These are phyloP conservation scores for Ahaetulla prasina DNA, from an alignment of 2,113 vertebrate genomes.

Conservation along the genomic window DNA sequence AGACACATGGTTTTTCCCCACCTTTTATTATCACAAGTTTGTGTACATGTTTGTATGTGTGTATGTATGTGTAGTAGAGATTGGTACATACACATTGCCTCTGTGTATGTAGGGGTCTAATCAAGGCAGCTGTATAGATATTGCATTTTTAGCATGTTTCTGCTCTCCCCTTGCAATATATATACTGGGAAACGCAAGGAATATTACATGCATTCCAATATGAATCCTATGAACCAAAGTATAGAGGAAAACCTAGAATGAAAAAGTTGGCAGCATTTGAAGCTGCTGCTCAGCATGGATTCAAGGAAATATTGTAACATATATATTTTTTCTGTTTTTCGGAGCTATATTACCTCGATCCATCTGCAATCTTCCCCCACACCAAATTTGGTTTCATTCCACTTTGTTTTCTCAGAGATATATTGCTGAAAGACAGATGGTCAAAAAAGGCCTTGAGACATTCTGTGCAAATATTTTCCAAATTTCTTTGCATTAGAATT, in stretches of 20 bases:
- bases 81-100: neutral
- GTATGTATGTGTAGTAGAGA: neutral
- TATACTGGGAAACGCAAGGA: neutral
- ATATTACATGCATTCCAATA: neutral
- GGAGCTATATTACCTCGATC: neutral
- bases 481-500: neutral
- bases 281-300: neutral
- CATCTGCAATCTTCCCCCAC: neutral
- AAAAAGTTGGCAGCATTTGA: neutral
- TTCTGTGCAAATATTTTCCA: neutral
- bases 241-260: neutral
- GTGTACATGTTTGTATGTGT: neutral
- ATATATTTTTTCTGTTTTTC: neutral
- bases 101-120: neutral
- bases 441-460: neutral
- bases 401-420: neutral
- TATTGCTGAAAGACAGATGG: neutral
- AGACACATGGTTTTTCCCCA: neutral
- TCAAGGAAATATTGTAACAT: neutral
- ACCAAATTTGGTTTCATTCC: neutral
- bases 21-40: neutral
- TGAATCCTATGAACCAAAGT: neutral
- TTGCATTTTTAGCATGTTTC: neutral
- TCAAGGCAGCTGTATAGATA: neutral
- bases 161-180: neutral